phyloP scores from a whole-genome alignment of 2,888 invertebrate genomes.

The Eumacrocentrus americanus region DNA sequence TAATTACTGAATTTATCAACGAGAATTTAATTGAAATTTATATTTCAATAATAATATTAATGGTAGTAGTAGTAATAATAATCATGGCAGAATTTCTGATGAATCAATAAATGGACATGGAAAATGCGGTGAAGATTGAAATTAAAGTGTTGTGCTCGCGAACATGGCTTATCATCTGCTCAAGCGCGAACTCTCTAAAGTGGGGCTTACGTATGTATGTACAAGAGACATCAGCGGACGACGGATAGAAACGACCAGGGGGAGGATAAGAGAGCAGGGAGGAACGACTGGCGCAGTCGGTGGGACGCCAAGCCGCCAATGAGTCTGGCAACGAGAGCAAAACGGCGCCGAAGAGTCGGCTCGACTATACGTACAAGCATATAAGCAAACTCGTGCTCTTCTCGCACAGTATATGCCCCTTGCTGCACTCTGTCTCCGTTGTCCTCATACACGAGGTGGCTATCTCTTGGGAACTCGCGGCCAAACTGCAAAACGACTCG shows the following conservation, averaged over 20 bases:
- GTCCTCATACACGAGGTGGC: background rate
- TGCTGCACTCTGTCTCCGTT: constrained; percentile 26
- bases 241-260: constrained; percentile 7
- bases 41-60: no score
- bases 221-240: constrained; percentile 1
- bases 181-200: constrained; percentile 4
- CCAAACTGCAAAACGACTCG: constrained; percentile 9
- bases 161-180: constrained; percentile 3
- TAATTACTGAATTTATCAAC: no score
- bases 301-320: constrained; percentile 57
- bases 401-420: no score
- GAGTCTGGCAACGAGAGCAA: constrained; percentile 57
- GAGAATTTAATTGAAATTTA: no score
- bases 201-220: background rate
- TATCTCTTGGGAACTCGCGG: background rate
- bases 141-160: no score
- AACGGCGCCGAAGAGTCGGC: constrained; percentile 40
- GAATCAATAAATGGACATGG: background rate
- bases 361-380: constrained; percentile 28
- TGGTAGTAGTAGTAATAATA: no score
- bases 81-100: no score
- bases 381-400: constrained; percentile 21
- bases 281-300: constrained; percentile 46
- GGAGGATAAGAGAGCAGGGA: constrained; percentile 27
- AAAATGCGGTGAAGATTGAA: no score